Conservation (phyloP, 35 echinoderm and acorn worm species). For the Patiria miniata region DNA sequence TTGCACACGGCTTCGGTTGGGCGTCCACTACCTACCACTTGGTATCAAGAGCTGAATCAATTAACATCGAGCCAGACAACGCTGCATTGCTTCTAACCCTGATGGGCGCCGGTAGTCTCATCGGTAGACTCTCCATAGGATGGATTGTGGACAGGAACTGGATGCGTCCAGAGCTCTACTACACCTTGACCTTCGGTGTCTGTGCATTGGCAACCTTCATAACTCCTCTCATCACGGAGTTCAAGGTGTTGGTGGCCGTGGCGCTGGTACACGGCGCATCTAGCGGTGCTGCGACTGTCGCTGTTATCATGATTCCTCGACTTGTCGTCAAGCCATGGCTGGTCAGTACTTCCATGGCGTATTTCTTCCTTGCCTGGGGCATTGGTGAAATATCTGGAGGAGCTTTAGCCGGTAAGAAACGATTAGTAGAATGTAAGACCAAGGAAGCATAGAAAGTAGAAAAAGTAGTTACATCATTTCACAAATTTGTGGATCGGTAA, state of each 20-base stretch:
- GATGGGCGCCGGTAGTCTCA: constrained; percentile 3
- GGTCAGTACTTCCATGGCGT: neutral
- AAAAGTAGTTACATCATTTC: too few species aligned
- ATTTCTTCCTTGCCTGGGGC: neutral
- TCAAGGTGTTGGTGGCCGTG: neutral
- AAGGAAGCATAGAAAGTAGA: too few species aligned
- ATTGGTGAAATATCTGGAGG: constrained; percentile 9
- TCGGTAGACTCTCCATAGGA: constrained; percentile 11
- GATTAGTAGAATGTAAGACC: too few species aligned
- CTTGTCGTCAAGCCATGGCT: neutral
- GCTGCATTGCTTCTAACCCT: constrained; percentile 21
- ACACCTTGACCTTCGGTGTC: neutral
- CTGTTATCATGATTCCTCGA: neutral
- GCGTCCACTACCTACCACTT: neutral
- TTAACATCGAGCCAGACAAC: neutral
- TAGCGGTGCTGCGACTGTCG: neutral
- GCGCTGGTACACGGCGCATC: neutral
- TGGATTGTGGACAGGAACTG: constrained; percentile 4
- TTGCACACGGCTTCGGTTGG: constrained; percentile 35
- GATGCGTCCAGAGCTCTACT: neutral
- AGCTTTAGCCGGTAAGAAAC: neutral
- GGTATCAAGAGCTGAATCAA: neutral
- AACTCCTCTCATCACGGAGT: neutral
- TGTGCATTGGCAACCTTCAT: neutral
- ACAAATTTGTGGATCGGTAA: too few species aligned